Base-by-base conservation (phyloP, 1,140 invertebrate genomes). In the Cephus cinctus region DNA sequence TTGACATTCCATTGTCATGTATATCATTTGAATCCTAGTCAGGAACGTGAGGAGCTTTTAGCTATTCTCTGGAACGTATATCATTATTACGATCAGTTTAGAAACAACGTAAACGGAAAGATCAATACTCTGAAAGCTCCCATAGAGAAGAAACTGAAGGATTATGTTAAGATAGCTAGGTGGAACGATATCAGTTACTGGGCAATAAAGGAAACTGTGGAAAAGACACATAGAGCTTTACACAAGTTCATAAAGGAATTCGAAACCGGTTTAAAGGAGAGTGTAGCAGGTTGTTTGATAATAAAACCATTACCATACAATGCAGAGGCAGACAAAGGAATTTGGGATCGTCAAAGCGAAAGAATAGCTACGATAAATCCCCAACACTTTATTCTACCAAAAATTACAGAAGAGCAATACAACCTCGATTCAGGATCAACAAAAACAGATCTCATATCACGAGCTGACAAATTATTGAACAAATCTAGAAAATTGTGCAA, bases 161-260 rank as follows among this genome's bases (percentile, higher is more conserved):
- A 96, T 50, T 95, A 94, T 69, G 89, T 98, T 0, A 97, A 98
- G 69, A 97, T 98, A 32, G 88, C 88, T n/a, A 81, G 91, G 22
- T 98, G 95, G 89, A 95, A 92, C 65, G 95, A 98, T 63, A 84
- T 95, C 1, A 97, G 89, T 64, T 96, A 96, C 67, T 97, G 90
- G 84, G 85, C 92, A n/a, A 83, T 98, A 5, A 94, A 92, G 55
- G 86, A 90, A 54, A 86, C 88, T 3, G 84, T 95, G 2, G 84
- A 90, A 18, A 95, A 92, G 70, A 88, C 90, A 1, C 93, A 97
- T 64, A 85, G 87, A 52, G 92, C 86, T 16, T 68, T 98, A 1
- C 87, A 90, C 57, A 95, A 94, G 70, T 86, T 88, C 56, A 85
- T 94, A 2, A 89, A 89, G 59, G 86, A 93, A 58, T 96, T 85